Conservation (phyloP, 2,888 invertebrate genomes). For the Lottia gigantea region DNA sequence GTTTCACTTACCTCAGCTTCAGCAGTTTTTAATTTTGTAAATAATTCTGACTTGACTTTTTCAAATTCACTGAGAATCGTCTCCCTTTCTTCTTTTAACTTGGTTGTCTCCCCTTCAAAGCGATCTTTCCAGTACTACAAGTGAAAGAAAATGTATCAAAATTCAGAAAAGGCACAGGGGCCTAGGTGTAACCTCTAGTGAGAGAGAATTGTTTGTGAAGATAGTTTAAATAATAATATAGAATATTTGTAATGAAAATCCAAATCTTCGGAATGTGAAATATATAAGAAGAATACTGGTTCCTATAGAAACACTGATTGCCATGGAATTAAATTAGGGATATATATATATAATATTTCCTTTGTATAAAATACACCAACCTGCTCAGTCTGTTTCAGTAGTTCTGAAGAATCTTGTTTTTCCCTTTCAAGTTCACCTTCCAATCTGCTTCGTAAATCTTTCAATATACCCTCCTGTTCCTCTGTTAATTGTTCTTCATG, state of each 20-base stretch:
- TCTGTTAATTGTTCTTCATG: slow-evolving; percentile 37
- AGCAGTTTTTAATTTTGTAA: slow-evolving; percentile 46
- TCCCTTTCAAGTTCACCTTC: slow-evolving; percentile 40
- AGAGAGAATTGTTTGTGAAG: no score
- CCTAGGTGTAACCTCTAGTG: no score
- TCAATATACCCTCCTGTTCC: slow-evolving; percentile 40
- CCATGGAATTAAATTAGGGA: no score
- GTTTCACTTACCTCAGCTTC: slow-evolving; percentile 52
- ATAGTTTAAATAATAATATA: no score
- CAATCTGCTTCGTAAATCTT: slow-evolving; percentile 36
- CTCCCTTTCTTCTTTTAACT: slow-evolving; percentile 44
- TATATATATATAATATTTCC: neutral
- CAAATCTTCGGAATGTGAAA: no score
- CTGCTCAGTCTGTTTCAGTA: slow-evolving; percentile 48
- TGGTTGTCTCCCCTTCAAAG: slow-evolving; percentile 40
- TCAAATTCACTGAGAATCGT: slow-evolving; percentile 49
- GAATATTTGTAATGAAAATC: no score
- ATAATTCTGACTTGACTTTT: slow-evolving; percentile 50
- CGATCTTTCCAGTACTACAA: slow-evolving; percentile 29
- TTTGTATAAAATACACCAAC: slow-evolving; percentile 34
- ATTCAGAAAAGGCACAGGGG: no score
- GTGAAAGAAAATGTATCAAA: no score
- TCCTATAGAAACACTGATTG: no score
- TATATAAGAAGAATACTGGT: no score
- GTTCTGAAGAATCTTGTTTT: slow-evolving; percentile 42